Conservation (phyloP, 1,140 invertebrate genomes). For the Macrostomum lignano region DNA sequence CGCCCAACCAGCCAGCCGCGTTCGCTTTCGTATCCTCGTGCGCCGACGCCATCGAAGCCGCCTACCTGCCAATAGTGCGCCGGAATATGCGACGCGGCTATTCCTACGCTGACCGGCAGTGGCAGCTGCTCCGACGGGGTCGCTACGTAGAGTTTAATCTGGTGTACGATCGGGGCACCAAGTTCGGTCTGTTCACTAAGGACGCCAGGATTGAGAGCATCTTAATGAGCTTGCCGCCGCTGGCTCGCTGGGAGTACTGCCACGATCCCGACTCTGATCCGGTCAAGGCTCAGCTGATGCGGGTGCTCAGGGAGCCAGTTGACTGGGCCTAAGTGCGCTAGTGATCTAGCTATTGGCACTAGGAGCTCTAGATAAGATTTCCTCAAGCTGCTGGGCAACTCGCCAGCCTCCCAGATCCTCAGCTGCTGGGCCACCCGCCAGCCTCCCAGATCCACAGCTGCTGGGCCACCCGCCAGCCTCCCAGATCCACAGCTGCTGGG, state of each 20-base stretch:
- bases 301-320: constrained; percentile 53
- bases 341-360: neutral
- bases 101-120: constrained; percentile 38
- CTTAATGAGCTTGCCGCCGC: constrained; percentile 69
- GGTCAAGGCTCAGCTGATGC: constrained; percentile 43
- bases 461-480: too few species aligned
- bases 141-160: constrained; percentile 82
- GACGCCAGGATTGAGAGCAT: constrained; percentile 79
- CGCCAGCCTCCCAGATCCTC: too few species aligned
- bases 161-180: constrained; percentile 82
- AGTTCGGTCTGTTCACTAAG: constrained; percentile 77
- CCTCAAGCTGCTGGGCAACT: too few species aligned
- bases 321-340: constrained; percentile 40
- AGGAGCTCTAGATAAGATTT: too few species aligned
- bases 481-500: too few species aligned
- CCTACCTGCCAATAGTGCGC: constrained; percentile 58
- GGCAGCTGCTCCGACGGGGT: constrained; percentile 22
- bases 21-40: constrained; percentile 61
- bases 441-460: too few species aligned
- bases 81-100: constrained; percentile 58
- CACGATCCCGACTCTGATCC: constrained; percentile 41
- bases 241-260: constrained; percentile 51
- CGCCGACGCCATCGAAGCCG: constrained; percentile 60
- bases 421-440: too few species aligned
- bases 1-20: constrained; percentile 39